Evolutionary conservation across 2,113 vertebrate genomes (phyloP).

Genomic region (Corydoras sp.): DNA sequence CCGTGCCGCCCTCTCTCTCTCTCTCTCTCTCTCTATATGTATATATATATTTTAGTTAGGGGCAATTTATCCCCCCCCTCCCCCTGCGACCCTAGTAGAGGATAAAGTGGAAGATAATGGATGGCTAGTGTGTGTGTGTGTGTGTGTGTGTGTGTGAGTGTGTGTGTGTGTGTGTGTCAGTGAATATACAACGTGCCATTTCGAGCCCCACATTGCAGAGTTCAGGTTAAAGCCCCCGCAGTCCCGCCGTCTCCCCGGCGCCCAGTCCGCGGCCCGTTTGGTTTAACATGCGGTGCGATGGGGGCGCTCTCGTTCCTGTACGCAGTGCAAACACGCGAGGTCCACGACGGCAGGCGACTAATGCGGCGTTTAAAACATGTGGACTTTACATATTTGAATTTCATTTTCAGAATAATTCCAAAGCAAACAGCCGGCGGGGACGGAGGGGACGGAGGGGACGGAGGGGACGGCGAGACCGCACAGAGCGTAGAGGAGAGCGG

Average conservation of each 20-base stretch:
- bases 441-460: too few relatives aligned
- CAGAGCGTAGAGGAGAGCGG: constrained; percentile 19
- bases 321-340: constrained; percentile 37
- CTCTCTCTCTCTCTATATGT: too few relatives aligned
- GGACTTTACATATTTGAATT: constrained; percentile 50
- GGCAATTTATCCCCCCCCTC: too few relatives aligned
- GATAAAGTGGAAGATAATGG: too few relatives aligned
- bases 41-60: too few relatives aligned
- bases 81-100: too few relatives aligned
- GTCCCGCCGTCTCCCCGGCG: background rate
- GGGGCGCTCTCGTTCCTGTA: background rate
- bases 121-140: too few relatives aligned
- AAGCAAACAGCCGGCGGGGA: constrained; percentile 37
- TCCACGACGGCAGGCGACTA: constrained; percentile 30
- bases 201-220: constrained; percentile 33
- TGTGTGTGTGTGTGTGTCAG: too few relatives aligned
- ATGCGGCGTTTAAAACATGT: constrained; percentile 38
- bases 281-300: background rate
- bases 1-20: too few relatives aligned
- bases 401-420: constrained; percentile 48
- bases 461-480: constrained; percentile 30
- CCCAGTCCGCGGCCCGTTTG: constrained; percentile 2
- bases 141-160: too few relatives aligned
- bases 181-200: too few relatives aligned
- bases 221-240: constrained; percentile 7